These are phyloP conservation scores for Rhizomys pruinosus DNA, from an alignment of 2,113 vertebrate species.

Conservation along the genomic window DNA sequence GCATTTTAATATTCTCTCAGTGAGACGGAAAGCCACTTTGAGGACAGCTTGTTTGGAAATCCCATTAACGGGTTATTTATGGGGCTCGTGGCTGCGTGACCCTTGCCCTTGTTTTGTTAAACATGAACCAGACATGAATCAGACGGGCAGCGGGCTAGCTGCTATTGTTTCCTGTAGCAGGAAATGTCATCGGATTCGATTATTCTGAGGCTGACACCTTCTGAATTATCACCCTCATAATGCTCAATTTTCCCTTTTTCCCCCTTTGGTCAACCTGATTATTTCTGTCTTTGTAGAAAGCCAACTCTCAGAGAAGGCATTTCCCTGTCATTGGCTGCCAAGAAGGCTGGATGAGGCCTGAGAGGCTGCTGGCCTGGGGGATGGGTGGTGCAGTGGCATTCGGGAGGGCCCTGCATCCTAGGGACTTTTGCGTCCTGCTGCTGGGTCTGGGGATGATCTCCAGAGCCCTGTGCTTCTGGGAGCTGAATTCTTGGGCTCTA, in stretches of 20 bases:
- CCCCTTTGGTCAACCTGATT: slow-evolving; percentile 87
- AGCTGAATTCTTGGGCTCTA: background rate
- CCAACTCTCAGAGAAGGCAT: slow-evolving; percentile 79
- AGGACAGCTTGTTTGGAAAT: slow-evolving; percentile 99
- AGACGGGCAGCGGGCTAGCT: slow-evolving; percentile 92
- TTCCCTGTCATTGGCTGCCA: slow-evolving; percentile 76
- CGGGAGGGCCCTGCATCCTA: background rate
- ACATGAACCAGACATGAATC: slow-evolving; percentile 99
- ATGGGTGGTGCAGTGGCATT: slow-evolving; percentile 39
- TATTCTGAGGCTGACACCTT: slow-evolving; percentile 91
- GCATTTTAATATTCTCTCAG: slow-evolving; percentile 98
- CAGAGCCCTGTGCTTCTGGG: background rate
- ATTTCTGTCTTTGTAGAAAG: slow-evolving; percentile 87
- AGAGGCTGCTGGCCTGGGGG: background rate
- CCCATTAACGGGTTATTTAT: slow-evolving; percentile 99
- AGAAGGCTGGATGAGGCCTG: slow-evolving; percentile 43
- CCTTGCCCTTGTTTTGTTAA: slow-evolving; percentile 99
- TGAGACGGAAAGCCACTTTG: slow-evolving; percentile 91
- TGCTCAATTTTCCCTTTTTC: slow-evolving; percentile 87
- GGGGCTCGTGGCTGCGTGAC: slow-evolving; percentile 96
- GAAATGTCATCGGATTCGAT: slow-evolving; percentile 98
- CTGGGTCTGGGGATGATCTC: background rate
- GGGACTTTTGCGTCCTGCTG: background rate
- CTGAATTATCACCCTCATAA: slow-evolving; percentile 90
- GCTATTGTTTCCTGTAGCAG: slow-evolving; percentile 96